These are phyloP conservation scores for Gadopsis marmoratus DNA, from an alignment of 2,797 vertebrate species.

Conservation along the genomic window DNA sequence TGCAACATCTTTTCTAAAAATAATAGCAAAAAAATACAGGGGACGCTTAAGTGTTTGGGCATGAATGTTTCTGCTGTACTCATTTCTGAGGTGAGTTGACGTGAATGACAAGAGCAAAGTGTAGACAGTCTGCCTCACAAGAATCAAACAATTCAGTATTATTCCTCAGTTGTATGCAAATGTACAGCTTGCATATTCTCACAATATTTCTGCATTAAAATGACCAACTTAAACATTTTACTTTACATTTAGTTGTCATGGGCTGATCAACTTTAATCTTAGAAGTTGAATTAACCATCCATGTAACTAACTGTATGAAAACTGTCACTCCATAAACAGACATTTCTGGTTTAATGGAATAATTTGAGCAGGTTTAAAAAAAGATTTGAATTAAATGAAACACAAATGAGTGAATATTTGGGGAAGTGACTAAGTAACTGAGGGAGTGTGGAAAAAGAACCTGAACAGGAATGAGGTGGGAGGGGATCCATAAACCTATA, in stretches of 20 bases:
- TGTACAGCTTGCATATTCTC: background rate
- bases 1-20: background rate
- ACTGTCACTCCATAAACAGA: background rate
- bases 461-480: background rate
- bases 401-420: background rate
- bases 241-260: background rate
- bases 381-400: background rate
- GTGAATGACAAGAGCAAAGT: background rate
- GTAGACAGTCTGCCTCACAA: background rate
- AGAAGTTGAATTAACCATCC: background rate
- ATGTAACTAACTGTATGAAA: background rate
- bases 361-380: background rate
- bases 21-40: background rate
- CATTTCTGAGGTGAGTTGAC: background rate
- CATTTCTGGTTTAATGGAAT: constrained; percentile 6
- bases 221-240: background rate
- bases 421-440: constrained; percentile 16
- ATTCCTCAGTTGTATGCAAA: background rate
- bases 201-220: background rate
- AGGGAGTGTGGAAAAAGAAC: constrained; percentile 4
- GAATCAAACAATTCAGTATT: background rate
- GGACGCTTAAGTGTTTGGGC: constrained; percentile 1
- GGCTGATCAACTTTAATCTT: background rate
- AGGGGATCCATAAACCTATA: background rate
- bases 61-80: constrained; percentile 6